phyloP scores from a whole-genome alignment of 2,888 invertebrate genomes.

The Diarsia brunnea region DNA sequence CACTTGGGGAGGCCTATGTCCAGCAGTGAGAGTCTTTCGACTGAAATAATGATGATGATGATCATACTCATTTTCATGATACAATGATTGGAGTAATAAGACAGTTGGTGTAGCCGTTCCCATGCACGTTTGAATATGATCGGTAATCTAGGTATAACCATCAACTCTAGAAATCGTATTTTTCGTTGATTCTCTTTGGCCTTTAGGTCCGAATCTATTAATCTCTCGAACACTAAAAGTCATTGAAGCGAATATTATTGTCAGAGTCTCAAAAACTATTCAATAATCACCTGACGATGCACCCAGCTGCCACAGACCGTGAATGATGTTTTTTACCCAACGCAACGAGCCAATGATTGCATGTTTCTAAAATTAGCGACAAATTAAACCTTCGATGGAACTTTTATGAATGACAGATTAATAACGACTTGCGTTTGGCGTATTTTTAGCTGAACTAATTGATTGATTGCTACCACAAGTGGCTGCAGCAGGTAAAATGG shows the following conservation, averaged over 20 bases:
- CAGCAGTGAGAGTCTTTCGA: too few species aligned
- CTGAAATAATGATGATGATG: too few species aligned
- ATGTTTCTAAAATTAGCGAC: slow-evolving; percentile 63
- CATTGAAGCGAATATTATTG: slow-evolving; percentile 32
- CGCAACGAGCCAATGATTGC: slow-evolving; percentile 60
- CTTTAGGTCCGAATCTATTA: background rate
- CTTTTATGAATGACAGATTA: slow-evolving; percentile 48
- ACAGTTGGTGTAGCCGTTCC: background rate
- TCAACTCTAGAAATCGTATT: too few species aligned
- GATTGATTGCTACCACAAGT: slow-evolving; percentile 20
- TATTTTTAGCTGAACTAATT: slow-evolving; percentile 49
- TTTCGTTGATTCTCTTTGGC: background rate
- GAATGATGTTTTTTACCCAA: slow-evolving; percentile 68
- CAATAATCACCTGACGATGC: slow-evolving; percentile 64
- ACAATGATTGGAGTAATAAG: too few species aligned
- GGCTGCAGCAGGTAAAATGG: background rate
- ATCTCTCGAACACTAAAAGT: slow-evolving; percentile 12
- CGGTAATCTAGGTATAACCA: background rate
- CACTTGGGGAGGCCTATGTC: too few species aligned
- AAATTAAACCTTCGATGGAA: slow-evolving; percentile 61
- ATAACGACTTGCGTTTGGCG: slow-evolving; percentile 26
- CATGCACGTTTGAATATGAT: background rate
- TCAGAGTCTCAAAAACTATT: slow-evolving; percentile 14
- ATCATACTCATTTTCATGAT: too few species aligned
- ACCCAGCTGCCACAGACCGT: slow-evolving; percentile 62